Percentiles rank a stretch among this genome's conserved stretches.
These are phyloP conservation scores for Enhydra lutris DNA, from an alignment of 2,113 vertebrate genomes.

Conservation along the genomic window DNA sequence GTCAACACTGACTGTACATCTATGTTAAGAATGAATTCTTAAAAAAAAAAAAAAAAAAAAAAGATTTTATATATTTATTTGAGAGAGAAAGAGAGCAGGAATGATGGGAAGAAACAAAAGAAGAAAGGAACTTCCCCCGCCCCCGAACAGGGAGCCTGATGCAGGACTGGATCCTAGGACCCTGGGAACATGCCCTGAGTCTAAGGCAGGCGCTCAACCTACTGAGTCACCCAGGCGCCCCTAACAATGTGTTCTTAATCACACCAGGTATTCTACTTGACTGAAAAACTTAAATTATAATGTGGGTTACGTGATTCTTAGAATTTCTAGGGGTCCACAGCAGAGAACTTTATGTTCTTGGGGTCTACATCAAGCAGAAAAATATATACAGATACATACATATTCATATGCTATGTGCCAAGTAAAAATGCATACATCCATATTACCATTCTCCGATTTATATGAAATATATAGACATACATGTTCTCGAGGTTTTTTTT, in stretches of 20 bases:
- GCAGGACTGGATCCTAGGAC: too few relatives aligned
- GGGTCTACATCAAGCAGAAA: not conserved
- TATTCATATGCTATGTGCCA: not conserved
- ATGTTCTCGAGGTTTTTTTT: not conserved
- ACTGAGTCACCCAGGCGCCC: not conserved
- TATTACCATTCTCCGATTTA: not conserved
- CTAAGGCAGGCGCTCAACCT: too few relatives aligned
- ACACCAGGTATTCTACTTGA: not conserved
- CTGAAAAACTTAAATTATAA: not conserved
- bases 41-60: too few relatives aligned
- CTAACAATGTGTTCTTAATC: not conserved
- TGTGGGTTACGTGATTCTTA: not conserved
- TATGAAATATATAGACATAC: not conserved
- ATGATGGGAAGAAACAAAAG: too few relatives aligned
- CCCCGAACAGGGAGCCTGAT: too few relatives aligned
- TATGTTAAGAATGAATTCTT: not conserved
- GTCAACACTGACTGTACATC: fast-evolving
- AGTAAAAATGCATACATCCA: not conserved
- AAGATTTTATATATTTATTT: not conserved
- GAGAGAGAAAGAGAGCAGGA: too few relatives aligned
- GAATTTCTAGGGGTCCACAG: not conserved
- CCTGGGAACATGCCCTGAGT: too few relatives aligned
- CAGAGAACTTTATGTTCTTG: not conserved
- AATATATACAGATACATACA: not conserved
- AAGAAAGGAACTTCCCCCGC: too few relatives aligned